phyloP scores from a whole-genome alignment of 2,888 invertebrate species.

The Dasysyrphus tricinctus region DNA sequence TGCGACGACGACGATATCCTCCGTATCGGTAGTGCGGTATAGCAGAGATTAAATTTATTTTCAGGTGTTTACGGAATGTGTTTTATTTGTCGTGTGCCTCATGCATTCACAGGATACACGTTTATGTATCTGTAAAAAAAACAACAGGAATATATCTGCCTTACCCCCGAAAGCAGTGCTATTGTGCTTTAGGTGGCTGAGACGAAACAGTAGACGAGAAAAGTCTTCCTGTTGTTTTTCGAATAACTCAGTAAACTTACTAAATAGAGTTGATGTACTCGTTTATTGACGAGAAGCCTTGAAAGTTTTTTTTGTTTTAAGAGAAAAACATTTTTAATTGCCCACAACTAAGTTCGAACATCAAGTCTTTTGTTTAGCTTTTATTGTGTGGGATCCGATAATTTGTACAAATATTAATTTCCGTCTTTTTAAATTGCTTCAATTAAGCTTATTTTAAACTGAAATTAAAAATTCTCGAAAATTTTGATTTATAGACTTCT shows the following conservation, averaged over 20 bases:
- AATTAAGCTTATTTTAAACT: too few species aligned
- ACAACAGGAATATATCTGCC: conserved; percentile 10
- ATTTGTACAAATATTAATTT: too few species aligned
- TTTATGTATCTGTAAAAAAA: conserved; percentile 54
- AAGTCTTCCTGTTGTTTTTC: conserved; percentile 3
- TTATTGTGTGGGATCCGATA: too few species aligned
- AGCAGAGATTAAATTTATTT: conserved; percentile 78
- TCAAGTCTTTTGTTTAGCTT: conserved; percentile 3
- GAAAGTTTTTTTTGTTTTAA: background rate
- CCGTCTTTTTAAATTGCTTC: too few species aligned
- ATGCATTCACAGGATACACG: conserved; percentile 61
- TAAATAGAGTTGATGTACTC: too few species aligned
- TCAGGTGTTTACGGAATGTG: conserved; percentile 77
- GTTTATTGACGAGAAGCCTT: background rate
- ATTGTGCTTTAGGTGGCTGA: conserved; percentile 2
- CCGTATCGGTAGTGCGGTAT: conserved; percentile 54
- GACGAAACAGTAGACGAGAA: conserved; percentile 28
- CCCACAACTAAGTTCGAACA: background rate
- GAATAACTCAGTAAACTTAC: background rate
- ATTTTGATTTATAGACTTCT: too few species aligned
- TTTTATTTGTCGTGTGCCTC: conserved; percentile 71
- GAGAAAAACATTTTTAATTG: too few species aligned
- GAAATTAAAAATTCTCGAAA: too few species aligned
- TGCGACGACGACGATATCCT: conserved; percentile 1
- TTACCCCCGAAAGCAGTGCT: conserved; percentile 18